These are phyloP conservation scores for Tympanoctomys barrerae DNA, from an alignment of 2,797 vertebrate species.

Conservation along the genomic window DNA sequence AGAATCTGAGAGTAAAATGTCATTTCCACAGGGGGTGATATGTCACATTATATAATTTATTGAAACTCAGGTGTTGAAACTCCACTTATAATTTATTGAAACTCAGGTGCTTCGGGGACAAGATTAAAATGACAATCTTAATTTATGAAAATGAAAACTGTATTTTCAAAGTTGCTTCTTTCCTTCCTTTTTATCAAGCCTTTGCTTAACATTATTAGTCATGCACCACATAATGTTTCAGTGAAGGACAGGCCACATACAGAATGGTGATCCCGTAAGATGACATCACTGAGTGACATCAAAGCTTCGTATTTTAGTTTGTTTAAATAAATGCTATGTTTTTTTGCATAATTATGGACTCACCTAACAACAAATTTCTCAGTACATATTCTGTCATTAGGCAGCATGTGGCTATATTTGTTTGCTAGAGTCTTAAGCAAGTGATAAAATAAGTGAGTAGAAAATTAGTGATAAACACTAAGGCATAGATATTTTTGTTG, in stretches of 20 bases:
- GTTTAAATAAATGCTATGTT: not conserved
- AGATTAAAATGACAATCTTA: slow-evolving; percentile 13
- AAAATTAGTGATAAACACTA: slow-evolving; percentile 1
- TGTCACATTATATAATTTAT: slow-evolving; percentile 24
- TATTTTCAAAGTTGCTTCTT: slow-evolving; percentile 55
- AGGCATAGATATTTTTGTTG: not conserved
- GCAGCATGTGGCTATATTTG: not conserved
- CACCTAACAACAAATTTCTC: not conserved
- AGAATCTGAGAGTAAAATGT: not conserved
- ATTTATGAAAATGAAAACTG: slow-evolving; percentile 31
- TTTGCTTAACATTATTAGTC: not conserved
- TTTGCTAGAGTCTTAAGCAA: slow-evolving; percentile 7
- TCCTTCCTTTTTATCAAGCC: slow-evolving; percentile 4
- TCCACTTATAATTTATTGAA: slow-evolving; percentile 34
- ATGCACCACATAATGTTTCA: not conserved
- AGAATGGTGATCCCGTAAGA: too few relatives aligned
- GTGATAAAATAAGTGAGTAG: slow-evolving; percentile 15
- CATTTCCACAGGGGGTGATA: not conserved
- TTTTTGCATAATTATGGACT: not conserved
- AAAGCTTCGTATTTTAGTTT: not conserved
- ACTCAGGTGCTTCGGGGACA: not conserved
- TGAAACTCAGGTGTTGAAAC: not conserved
- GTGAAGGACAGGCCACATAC: not conserved
- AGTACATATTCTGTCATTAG: not conserved
- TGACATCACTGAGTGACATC: not conserved